phyloP scores from a whole-genome alignment of 2,888 invertebrate species.

The Drosophila phalerata region DNA sequence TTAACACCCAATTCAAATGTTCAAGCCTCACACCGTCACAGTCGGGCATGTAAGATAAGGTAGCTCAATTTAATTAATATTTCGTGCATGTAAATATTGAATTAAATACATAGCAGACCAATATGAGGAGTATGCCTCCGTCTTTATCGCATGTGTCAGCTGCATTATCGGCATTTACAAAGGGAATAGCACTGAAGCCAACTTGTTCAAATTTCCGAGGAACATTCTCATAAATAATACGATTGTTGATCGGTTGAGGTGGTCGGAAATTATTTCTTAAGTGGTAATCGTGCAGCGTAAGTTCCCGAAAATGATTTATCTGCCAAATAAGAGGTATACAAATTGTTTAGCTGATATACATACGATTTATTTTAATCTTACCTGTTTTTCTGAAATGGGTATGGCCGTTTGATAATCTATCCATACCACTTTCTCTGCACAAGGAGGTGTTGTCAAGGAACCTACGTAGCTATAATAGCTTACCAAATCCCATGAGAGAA shows the following conservation, averaged over 20 bases:
- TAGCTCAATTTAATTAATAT: neutral
- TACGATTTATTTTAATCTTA: conserved; percentile 69
- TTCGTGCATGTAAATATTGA: neutral
- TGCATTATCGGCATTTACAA: conserved; percentile 40
- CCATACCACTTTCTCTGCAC: conserved; percentile 94
- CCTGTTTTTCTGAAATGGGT: conserved; percentile 89
- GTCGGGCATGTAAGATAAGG: too few relatives aligned
- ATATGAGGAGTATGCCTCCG: conserved; percentile 4
- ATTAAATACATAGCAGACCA: neutral
- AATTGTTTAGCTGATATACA: neutral
- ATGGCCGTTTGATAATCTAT: conserved; percentile 92
- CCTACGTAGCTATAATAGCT: conserved; percentile 94
- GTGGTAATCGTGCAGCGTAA: conserved; percentile 88
- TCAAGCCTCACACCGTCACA: too few relatives aligned
- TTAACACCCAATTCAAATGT: too few relatives aligned
- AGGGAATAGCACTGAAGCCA: conserved; percentile 15
- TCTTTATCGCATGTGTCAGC: neutral
- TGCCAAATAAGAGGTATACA: conserved; percentile 85
- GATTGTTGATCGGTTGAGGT: conserved; percentile 91
- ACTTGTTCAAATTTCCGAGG: neutral
- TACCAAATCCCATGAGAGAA: conserved; percentile 87
- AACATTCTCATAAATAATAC: conserved; percentile 86
- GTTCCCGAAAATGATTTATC: conserved; percentile 90
- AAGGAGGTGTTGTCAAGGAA: conserved; percentile 94
- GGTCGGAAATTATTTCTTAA: conserved; percentile 94